Conservation (phyloP, 2,888 invertebrate genomes). For the Lycia hirtaria region DNA sequence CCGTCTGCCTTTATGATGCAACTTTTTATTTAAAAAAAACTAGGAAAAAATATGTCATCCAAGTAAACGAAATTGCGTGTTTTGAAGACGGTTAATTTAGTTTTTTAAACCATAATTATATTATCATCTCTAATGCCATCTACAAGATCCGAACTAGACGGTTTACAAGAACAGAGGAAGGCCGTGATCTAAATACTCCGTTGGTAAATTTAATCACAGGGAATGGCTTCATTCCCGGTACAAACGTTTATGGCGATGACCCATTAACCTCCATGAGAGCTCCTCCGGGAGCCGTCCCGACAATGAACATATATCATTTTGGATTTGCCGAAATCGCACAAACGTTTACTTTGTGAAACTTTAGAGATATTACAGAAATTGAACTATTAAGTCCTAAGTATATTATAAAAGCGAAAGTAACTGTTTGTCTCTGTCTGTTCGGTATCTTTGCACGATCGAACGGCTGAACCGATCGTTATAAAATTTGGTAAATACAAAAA, state of each 20-base stretch:
- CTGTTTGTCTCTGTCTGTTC: too few relatives aligned
- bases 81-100: too few relatives aligned
- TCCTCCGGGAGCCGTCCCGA: constrained; percentile 20
- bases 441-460: too few relatives aligned
- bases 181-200: neutral
- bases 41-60: too few relatives aligned
- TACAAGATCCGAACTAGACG: neutral
- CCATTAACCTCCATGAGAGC: constrained; percentile 21
- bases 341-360: constrained; percentile 9
- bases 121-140: neutral
- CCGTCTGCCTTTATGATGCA: too few relatives aligned
- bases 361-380: neutral
- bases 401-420: too few relatives aligned
- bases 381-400: too few relatives aligned
- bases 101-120: neutral
- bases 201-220: constrained; percentile 13
- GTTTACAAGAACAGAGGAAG: neutral
- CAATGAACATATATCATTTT: constrained; percentile 24
- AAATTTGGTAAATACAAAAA: too few relatives aligned
- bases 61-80: too few relatives aligned
- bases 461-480: too few relatives aligned
- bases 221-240: constrained; percentile 19
- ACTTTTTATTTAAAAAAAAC: too few relatives aligned
- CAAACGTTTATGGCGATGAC: constrained; percentile 11
- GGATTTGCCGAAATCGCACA: constrained; percentile 13